Percentiles rank a stretch among this genome's conserved stretches.
These are phyloP conservation scores for Abramis brama DNA, from an alignment of 2,113 vertebrate species.

Conservation along the genomic window DNA sequence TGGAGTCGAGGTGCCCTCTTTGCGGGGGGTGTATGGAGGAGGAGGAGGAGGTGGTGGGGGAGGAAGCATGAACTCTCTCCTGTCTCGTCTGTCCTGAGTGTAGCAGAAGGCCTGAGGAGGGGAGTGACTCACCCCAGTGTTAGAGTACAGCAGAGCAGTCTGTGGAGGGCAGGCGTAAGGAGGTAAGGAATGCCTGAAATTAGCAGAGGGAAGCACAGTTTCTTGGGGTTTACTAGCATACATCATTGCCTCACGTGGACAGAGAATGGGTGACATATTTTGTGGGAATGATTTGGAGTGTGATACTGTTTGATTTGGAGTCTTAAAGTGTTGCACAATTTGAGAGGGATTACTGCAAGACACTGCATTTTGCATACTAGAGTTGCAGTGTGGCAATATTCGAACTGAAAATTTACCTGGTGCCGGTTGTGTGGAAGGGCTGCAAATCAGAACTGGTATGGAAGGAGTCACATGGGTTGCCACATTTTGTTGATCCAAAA, in stretches of 20 bases:
- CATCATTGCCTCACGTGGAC: conserved; percentile 7
- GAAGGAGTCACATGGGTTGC: background rate
- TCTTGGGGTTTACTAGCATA: conserved; percentile 44
- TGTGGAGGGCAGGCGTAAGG: conserved; percentile 65
- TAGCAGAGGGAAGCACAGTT: conserved; percentile 50
- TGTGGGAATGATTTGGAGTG: conserved; percentile 59
- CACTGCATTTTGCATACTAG: background rate
- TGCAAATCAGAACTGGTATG: conserved; percentile 26
- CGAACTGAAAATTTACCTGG: background rate
- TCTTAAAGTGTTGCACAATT: conserved; percentile 67
- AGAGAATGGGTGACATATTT: conserved; percentile 33
- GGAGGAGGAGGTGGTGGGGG: conserved; percentile 73
- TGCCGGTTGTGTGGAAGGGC: conserved; percentile 17
- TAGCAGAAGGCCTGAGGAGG: conserved; percentile 70
- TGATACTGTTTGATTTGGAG: conserved; percentile 66
- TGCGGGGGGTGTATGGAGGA: conserved; percentile 77
- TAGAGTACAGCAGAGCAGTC: conserved; percentile 71
- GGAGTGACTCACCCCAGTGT: conserved; percentile 71
- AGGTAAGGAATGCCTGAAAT: conserved; percentile 71
- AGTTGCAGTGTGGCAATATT: conserved; percentile 7
- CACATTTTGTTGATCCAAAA: conserved; percentile 5
- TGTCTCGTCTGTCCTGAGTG: conserved; percentile 76
- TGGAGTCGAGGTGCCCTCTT: conserved; percentile 66
- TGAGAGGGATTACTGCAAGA: conserved; percentile 66
- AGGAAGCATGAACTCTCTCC: conserved; percentile 62